Evolutionary conservation across 2,888 invertebrate genomes (phyloP), one percentile per base, ranked within the genome.

Genomic region (Elysia crispata): DNA sequence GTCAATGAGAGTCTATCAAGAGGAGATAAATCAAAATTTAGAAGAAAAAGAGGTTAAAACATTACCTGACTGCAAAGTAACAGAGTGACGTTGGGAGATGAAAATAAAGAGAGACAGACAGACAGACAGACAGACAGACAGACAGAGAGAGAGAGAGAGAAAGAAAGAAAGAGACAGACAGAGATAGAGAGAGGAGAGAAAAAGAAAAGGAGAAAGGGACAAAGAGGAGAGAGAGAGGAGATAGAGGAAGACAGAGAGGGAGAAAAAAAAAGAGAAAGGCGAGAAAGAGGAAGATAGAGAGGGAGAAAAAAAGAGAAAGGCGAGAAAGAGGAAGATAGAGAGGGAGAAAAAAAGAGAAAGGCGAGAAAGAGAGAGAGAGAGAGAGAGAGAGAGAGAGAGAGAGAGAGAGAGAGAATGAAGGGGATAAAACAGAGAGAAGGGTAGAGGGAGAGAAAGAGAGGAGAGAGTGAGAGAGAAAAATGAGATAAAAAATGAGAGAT

Each of bases 401-500:
- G 23, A 11, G 25, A 23, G 25, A 23, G 23, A 64, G 23, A 64
- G 23, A 64, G 23, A 64, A 23, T 18, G 13, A 18, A 60, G 15
- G 5, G 15, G 23, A 6, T 23, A 60, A 60, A 15, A 30, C 5
- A 28, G 30, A 6, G 18, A 6, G 66, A 8, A 25, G 30, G 30
- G 25, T 6, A n/a, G 30, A 66, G 25, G 3, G 30, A 23, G 30
- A 25, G 66, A 66, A 30, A 25, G 23, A 66, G 66, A 66, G 23
- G 23, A 30, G 5, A 6, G 66, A 66, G 66, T 15, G 66, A 66
- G 15, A 66, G 15, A 23, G 25, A 66, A 28, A 25, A 30, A 30
- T 25, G 66, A 5, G 66, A 30, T 18, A 6, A 30, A 30, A 25
- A 60, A 57, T 57, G 74, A 74, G 73, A 73, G 73, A 73, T n/a